A percentile compares a stretch with the other conserved stretches of the same genome.
phyloP scores from a whole-genome alignment of 2,888 invertebrate species.

The Epistrophe eligans region DNA sequence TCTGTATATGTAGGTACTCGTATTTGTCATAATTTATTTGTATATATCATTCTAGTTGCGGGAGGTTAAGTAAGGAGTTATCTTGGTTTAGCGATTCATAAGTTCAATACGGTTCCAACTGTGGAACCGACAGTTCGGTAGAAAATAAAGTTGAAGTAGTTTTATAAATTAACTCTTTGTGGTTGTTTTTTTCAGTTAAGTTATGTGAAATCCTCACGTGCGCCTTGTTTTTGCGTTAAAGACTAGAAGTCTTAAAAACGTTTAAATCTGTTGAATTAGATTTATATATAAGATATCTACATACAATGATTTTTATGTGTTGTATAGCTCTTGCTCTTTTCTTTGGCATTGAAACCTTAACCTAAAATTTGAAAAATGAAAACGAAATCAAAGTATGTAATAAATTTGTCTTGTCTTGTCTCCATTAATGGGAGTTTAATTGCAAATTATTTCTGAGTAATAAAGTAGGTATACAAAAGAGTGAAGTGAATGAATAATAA shows the following conservation, averaged over 20 bases:
- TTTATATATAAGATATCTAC: slow-evolving; percentile 15
- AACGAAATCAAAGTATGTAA: slow-evolving; percentile 48
- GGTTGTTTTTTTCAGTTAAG: background rate
- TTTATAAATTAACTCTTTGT: slow-evolving; percentile 1
- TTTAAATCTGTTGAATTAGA: background rate
- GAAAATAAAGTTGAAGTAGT: slow-evolving; percentile 21
- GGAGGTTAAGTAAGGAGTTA: slow-evolving; percentile 65
- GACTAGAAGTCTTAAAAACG: slow-evolving; percentile 29
- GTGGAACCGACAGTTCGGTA: slow-evolving; percentile 50
- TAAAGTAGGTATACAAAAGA: background rate
- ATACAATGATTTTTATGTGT: background rate
- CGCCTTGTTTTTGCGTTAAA: slow-evolving; percentile 13
- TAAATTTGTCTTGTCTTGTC: slow-evolving; percentile 21
- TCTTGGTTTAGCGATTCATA: slow-evolving; percentile 78
- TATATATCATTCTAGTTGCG: slow-evolving; percentile 42
- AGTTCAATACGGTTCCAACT: slow-evolving; percentile 76
- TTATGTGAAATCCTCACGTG: background rate
- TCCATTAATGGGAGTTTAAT: slow-evolving; percentile 36
- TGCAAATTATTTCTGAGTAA: slow-evolving; percentile 20
- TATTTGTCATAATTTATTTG: slow-evolving; percentile 37
- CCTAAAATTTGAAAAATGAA: slow-evolving; percentile 40
- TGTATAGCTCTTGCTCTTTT: background rate
- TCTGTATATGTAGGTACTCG: slow-evolving; percentile 21
- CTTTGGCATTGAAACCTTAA: slow-evolving; percentile 42
- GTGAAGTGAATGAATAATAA: slow-evolving; percentile 35